Conservation (phyloP, 2,113 vertebrate species). For the Syngnathus scovelli region DNA sequence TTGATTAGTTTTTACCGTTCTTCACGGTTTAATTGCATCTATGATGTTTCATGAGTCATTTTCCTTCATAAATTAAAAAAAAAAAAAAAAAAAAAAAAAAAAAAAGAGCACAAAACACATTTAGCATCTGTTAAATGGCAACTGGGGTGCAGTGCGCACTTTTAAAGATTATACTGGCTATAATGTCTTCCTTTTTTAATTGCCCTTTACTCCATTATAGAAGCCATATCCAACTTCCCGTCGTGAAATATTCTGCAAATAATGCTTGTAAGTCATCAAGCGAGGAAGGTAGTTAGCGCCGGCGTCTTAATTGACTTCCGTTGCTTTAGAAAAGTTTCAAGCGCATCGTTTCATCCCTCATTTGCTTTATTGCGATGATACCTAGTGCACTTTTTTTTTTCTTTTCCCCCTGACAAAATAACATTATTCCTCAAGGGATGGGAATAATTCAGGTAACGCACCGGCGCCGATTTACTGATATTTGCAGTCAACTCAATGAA, state of each 20-base stretch:
- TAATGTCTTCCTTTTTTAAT: conserved; percentile 2
- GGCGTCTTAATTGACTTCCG: conserved; percentile 7
- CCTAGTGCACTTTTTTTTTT: conserved; percentile 5
- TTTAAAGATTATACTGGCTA: conserved; percentile 8
- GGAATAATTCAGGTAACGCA: conserved; percentile 2
- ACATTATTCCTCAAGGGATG: neutral
- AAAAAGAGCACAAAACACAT: neutral
- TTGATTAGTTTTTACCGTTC: conserved; percentile 1
- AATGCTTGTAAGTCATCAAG: conserved; percentile 11
- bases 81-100: neutral
- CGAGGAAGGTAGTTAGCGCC: conserved; percentile 3
- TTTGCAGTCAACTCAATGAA: neutral
- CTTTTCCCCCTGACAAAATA: neutral
- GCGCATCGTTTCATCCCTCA: conserved; percentile 13
- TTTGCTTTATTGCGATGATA: conserved; percentile 1
- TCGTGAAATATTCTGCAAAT: conserved; percentile 6
- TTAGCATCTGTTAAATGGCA: conserved; percentile 2
- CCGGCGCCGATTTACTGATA: neutral
- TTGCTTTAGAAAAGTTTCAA: conserved; percentile 2
- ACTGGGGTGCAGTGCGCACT: conserved; percentile 2
- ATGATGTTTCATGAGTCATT: neutral
- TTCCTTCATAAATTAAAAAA: neutral
- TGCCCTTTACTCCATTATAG: conserved; percentile 7
- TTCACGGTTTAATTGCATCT: conserved; percentile 5
- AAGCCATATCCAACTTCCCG: conserved; percentile 1